Base-by-base conservation (phyloP, 2,797 vertebrate species). In the Danio jaintianensis region DNA sequence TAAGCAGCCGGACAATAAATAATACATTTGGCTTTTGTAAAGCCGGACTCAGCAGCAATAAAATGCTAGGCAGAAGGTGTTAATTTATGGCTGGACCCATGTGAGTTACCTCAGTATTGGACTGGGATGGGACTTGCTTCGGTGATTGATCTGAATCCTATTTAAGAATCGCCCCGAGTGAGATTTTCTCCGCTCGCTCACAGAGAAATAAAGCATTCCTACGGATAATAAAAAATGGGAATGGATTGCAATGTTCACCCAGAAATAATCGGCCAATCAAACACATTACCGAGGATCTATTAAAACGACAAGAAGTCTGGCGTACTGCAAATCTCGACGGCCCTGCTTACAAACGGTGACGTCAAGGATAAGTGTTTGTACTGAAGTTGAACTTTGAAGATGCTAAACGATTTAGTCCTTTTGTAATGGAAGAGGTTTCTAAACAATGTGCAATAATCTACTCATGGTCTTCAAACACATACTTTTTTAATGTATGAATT, bases 181-280 rank as follows among this genome's bases (percentile, higher is more conserved):
- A 78, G 20, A 73, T 58, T 73, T 20, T 67, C 55, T 61, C 10
- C 2, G 45, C 29, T 36, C 4, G 36, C 42, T 36, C 53, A 48
- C 47, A n/a, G 22, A 53, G 56, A 85, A 85, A 89, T 90, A 85
- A 90, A 83, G 52, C 84, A 86, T 87, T 83, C 82, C 76, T 84
- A n/a, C 40, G 59, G 76, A 82, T 90, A 90, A 91, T 90, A 84
- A 91, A 90, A 84, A 89, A 86, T 20, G 64, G 71, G 86, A 89
- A 91, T 91, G 85, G 90, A 90, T 88, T 89, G 87, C 86, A 86
- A 86, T 89, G 89, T 91, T 89, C 89, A 84, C 62, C 75, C 71
- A 83, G 85, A 85, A 93, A 90, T 91, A 90, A 93, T 91, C 86
- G 59, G 84, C 82, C 87, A 84, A 90, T 90, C 85, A 88, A 89